Evolutionary conservation across 2,888 invertebrate genomes (phyloP).

Genomic region (Allacma fusca): DNA sequence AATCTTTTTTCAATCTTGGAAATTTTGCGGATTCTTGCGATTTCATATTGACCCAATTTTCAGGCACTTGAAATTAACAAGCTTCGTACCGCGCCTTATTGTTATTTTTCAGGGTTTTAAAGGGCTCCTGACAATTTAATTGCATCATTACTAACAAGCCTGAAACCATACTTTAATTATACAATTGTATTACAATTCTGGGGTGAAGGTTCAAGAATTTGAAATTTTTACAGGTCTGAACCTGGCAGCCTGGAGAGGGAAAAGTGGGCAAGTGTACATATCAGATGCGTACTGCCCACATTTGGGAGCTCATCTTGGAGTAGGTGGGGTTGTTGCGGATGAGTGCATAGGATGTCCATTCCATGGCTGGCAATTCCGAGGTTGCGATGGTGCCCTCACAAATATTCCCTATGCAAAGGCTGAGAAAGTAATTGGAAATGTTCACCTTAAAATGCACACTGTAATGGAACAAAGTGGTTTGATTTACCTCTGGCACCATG

Average conservation of each 20-base stretch:
- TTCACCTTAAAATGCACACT: slow-evolving; percentile 75
- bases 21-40: no score
- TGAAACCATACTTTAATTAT: no score
- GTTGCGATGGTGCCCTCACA: slow-evolving; percentile 76
- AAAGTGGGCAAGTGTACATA: slow-evolving; percentile 72
- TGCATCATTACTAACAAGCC: no score
- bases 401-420: slow-evolving; percentile 76
- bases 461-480: slow-evolving; percentile 75
- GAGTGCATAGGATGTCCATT: slow-evolving; percentile 88
- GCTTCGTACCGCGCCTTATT: no score
- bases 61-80: no score
- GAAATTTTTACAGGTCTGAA: slow-evolving; percentile 70
- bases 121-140: no score
- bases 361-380: slow-evolving; percentile 85
- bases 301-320: slow-evolving; percentile 83
- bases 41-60: no score
- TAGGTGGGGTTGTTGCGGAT: slow-evolving; percentile 75
- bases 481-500: slow-evolving; percentile 85
- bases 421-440: slow-evolving; percentile 61
- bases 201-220: no score
- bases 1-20: no score
- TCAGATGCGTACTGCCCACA: slow-evolving; percentile 91
- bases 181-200: no score
- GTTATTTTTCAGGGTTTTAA: no score
- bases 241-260: slow-evolving; percentile 74